Percentiles rank a stretch among this genome's conserved stretches.
Conservation (phyloP, 2,113 vertebrate species). For the Haemorhous mexicanus region DNA sequence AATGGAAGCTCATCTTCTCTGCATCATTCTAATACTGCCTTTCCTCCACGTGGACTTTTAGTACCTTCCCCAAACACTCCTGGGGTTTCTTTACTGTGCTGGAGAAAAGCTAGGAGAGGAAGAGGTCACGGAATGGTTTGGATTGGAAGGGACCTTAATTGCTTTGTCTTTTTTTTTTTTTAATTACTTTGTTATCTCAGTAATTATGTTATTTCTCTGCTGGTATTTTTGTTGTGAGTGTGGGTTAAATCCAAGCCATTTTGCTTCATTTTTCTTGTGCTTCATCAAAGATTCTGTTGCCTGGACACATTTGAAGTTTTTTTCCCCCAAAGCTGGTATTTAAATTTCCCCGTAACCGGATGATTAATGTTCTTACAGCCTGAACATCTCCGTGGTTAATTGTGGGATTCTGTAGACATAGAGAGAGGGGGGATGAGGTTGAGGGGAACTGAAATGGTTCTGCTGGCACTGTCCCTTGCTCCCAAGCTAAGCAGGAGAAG, state of each 20-base stretch:
- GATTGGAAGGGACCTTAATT: not conserved
- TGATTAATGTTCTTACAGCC: constrained; percentile 40
- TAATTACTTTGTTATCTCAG: not conserved
- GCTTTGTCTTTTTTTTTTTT: not conserved
- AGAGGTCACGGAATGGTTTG: not conserved
- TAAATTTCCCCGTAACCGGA: not conserved
- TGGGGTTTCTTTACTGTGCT: not conserved
- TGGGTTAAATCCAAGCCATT: constrained; percentile 1
- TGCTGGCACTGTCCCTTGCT: not conserved
- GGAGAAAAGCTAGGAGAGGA: not conserved
- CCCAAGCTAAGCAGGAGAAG: not conserved
- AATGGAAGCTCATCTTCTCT: not conserved
- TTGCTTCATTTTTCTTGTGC: not conserved
- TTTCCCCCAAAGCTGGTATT: constrained; percentile 5
- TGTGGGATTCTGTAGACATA: not conserved
- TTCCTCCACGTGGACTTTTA: not conserved
- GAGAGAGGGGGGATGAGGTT: not conserved
- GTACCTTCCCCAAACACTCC: not conserved
- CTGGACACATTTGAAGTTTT: constrained; percentile 14
- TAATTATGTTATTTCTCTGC: not conserved
- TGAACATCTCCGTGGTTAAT: constrained; percentile 9
- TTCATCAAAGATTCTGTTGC: constrained; percentile 41
- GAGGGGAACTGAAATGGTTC: not conserved
- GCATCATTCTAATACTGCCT: not conserved
- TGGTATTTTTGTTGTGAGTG: constrained; percentile 7